phyloP scores from a whole-genome alignment of 2,888 invertebrate genomes.

The Polymixis flavicincta region DNA sequence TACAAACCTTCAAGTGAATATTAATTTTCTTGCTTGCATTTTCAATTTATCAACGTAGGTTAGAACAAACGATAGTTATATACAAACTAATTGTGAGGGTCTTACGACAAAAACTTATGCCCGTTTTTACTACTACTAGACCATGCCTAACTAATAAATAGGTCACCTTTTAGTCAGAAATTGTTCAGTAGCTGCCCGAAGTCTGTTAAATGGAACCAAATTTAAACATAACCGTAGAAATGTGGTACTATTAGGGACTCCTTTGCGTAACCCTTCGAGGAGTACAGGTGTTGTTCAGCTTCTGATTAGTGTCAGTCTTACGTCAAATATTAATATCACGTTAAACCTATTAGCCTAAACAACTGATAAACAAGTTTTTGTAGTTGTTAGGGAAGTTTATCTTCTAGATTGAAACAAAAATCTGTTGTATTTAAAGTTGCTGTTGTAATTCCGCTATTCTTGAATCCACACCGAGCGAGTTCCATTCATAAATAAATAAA shows the following conservation, averaged over 20 bases:
- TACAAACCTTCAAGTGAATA: conserved; percentile 40
- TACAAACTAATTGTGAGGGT: neutral
- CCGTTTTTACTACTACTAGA: neutral
- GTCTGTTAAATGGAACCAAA: too few species aligned
- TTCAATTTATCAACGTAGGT: conserved; percentile 26
- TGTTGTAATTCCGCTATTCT: neutral
- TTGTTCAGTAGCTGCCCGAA: neutral
- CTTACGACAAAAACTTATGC: too few species aligned
- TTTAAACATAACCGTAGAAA: too few species aligned
- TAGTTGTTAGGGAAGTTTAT: neutral
- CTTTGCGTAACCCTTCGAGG: neutral
- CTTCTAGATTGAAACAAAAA: neutral
- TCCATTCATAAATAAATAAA: conserved; percentile 33
- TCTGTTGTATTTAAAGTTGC: neutral
- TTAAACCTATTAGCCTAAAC: too few species aligned
- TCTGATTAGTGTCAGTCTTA: neutral
- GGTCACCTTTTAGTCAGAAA: neutral
- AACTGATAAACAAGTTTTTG: neutral
- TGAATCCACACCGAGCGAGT: neutral
- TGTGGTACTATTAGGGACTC: neutral
- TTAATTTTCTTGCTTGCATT: conserved; percentile 44
- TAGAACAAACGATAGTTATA: neutral
- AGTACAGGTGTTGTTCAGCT: neutral
- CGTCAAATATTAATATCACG: neutral
- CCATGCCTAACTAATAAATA: neutral